Evolutionary conservation across 2,113 vertebrate genomes (phyloP), one percentile per base, ranked within the genome.

Genomic region (Larimichthys polyactis): DNA sequence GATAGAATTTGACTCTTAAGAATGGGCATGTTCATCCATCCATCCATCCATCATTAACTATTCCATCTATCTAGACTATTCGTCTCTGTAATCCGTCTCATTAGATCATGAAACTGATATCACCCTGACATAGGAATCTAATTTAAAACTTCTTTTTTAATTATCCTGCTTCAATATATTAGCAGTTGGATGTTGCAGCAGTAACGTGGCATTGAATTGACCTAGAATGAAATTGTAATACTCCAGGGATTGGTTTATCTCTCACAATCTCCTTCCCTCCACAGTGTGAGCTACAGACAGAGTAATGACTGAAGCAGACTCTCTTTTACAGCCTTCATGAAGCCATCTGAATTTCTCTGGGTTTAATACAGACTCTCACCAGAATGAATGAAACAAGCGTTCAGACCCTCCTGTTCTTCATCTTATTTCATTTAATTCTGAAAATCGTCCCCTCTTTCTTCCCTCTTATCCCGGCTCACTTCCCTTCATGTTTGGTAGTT

Each of bases 1-100:
- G 71, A 57, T 85, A 82, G 73, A 89, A 85, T 90, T 55, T 59
- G 19, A 51, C 74, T 78, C 60, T 58, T 57, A 49, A 79, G 51
- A 75, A 59, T 40, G 24, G 48, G 27, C 67, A 77, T 57, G 44
- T 43, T 71, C 70, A 55, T 55, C 44, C 55, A 79, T 36, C 60
- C 48, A 36, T 36, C 8, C 36, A 14, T 73, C 4, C 58, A 27
- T 84, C 76, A 60, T 77, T 63, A 78, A 83, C 22, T 32, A 51
- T 75, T 82, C 29, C 44, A 24, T 75, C 60, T 19, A n/a, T n/a
- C n/a, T n/a, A n/a, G n/a, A n/a, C n/a, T n/a, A n/a, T n/a, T 74
- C 5, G 0, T 65, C 22, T 10, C 55, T 49, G 27, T 75, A 46
- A 69, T 76, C 71, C 3, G 2, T 73, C 78, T 87, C 36, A 78